These are phyloP conservation scores for Cataglyphis rosenhaueri DNA, from an alignment of 2,888 invertebrate genomes.

Conservation along the genomic window DNA sequence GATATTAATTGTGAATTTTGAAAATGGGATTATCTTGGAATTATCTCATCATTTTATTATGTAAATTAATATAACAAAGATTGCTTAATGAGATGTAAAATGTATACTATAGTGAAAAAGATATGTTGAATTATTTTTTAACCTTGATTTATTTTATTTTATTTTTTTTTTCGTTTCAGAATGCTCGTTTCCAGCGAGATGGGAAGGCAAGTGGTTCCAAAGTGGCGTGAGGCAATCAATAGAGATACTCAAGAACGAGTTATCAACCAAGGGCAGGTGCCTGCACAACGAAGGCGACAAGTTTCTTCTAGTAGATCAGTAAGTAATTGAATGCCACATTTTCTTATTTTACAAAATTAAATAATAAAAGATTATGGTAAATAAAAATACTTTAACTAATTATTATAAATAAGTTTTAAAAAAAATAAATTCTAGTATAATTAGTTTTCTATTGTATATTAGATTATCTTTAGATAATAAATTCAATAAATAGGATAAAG, in stretches of 20 bases:
- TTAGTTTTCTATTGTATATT: not conserved
- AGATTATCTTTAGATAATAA: not conserved
- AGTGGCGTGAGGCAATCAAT: conserved; percentile 95
- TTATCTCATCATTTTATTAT: not conserved
- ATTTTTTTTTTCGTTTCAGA: conserved; percentile 85
- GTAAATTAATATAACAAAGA: not conserved
- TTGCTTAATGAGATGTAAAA: not conserved
- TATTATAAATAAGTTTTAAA: not conserved
- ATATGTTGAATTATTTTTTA: not conserved
- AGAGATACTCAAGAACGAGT: conserved; percentile 92
- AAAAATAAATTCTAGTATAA: not conserved
- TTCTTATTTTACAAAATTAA: not conserved
- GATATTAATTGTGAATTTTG: not conserved
- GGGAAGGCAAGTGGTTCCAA: conserved; percentile 97
- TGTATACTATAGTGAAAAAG: not conserved
- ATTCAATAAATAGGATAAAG: not conserved
- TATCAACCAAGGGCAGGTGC: conserved; percentile 95
- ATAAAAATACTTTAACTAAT: not conserved
- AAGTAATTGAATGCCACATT: conserved; percentile 86
- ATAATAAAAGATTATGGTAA: not conserved
- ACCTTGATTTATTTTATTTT: not conserved
- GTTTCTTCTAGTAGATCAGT: conserved; percentile 95
- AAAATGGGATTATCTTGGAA: not conserved
- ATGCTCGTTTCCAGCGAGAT: conserved; percentile 93
- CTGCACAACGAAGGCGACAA: conserved; percentile 94